Base-by-base conservation (phyloP, 2,888 invertebrate genomes). In the Rhamphomyia laevipes region DNA sequence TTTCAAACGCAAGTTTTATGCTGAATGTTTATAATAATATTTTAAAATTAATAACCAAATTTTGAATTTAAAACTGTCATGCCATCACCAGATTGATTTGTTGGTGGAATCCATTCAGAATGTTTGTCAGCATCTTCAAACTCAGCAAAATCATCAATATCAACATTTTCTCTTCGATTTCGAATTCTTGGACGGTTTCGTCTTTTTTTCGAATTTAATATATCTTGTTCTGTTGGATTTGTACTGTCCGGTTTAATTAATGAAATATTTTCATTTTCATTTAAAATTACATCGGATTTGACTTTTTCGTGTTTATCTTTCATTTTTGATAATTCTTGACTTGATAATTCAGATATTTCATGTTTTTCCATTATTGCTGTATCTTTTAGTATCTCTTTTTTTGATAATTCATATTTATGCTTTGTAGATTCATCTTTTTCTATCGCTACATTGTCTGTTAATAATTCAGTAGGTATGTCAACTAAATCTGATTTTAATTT, bases 101-200 rank as follows among this genome's bases (percentile, higher is more conserved):
- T 59, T 1, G 89, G 89, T 4, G 89, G 88, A 38, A 85, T 67
- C 89, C 90, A 89, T 61, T 79, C 80, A 10, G 80, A 81, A 65
- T 84, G 86, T 61, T 86, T 80, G 50, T 78, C 78, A 17, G 65
- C 68, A 31, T 68, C 63, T 12, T 74, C 70, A 49, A 76, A 72
- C 55, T 74, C 74, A 44, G 65, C 70, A 47, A 62, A 56, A 51
- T 71, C 67, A n/a, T 63, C 64, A 51, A 66, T 64, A 53, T 71
- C 70, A 40, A 68, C 60, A 51, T 68, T 68, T 45, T 63, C 63
- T 0, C 70, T 63, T 42, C 62, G 64, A 17, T 58, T 60, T n/a
- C 70, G 65, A 31, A 61, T 58, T 17, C 70, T 58, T 7, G 58
- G 59, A 13, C 70, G 63, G 23, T 61, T 61, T 1, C 65, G 61